Conservation (phyloP, 2,888 invertebrate species). For the Acronicta alni region DNA sequence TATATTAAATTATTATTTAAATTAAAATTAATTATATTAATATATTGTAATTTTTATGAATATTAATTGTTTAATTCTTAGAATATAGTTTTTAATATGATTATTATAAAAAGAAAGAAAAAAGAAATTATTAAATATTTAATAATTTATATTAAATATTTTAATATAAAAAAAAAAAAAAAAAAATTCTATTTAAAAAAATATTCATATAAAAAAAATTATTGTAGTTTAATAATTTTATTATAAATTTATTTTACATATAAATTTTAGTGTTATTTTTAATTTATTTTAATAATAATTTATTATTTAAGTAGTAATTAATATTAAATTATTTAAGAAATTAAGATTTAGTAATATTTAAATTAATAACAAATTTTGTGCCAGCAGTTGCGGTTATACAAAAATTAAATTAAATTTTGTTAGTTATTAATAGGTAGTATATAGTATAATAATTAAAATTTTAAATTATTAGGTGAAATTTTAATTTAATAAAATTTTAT, state of each 20-base stretch:
- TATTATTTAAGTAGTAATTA: constrained; percentile 76
- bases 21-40: constrained; percentile 60
- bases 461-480: constrained; percentile 89
- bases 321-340: constrained; percentile 89
- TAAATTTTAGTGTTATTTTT: constrained; percentile 83
- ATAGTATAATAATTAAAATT: constrained; percentile 71
- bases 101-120: constrained; percentile 58
- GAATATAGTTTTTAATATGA: constrained; percentile 53
- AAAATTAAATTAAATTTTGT: constrained; percentile 89
- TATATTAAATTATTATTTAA: constrained; percentile 53
- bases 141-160: constrained; percentile 58
- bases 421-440: constrained; percentile 76
- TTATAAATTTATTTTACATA: constrained; percentile 88
- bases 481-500: constrained; percentile 83
- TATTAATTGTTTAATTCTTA: constrained; percentile 55
- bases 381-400: constrained; percentile 93
- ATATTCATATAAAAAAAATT: constrained; percentile 72
- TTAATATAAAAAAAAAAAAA: constrained; percentile 71
- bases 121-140: constrained; percentile 56
- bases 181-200: constrained; percentile 72
- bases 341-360: constrained; percentile 90
- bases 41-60: constrained; percentile 42
- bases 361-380: constrained; percentile 91
- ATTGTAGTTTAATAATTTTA: constrained; percentile 85
- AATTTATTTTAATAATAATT: constrained; percentile 80